Percentiles rank a stretch among this genome's conserved stretches.
These are phyloP conservation scores for Acronicta leporina DNA, from an alignment of 2,888 invertebrate species.

Conservation along the genomic window DNA sequence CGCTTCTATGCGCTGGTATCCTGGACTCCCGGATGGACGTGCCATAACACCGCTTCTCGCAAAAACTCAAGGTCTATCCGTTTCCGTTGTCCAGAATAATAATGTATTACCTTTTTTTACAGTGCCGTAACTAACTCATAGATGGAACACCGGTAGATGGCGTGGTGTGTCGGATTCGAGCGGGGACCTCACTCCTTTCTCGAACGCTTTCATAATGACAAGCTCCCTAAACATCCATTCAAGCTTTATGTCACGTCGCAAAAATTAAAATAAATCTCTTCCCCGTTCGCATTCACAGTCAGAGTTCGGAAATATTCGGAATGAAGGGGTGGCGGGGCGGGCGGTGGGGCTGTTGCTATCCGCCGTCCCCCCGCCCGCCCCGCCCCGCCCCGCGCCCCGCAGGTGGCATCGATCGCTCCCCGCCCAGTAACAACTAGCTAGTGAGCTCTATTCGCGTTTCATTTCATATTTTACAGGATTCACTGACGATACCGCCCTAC, in stretches of 20 bases:
- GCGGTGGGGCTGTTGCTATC: background rate
- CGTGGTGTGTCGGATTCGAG: too few species aligned
- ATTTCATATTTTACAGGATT: constrained; percentile 39
- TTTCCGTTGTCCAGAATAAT: too few species aligned
- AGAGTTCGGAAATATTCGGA: constrained; percentile 30
- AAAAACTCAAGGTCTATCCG: too few species aligned
- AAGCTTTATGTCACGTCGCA: constrained; percentile 51
- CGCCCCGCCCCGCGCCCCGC: constrained; percentile 10
- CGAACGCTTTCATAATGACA: background rate
- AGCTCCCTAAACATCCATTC: constrained; percentile 31
- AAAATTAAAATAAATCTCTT: constrained; percentile 64
- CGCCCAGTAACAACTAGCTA: constrained; percentile 60
- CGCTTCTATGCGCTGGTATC: too few species aligned
- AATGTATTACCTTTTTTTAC: too few species aligned
- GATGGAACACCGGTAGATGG: too few species aligned
- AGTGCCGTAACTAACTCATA: too few species aligned
- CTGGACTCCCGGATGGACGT: too few species aligned
- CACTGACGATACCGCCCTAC: background rate
- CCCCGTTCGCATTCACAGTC: constrained; percentile 34
- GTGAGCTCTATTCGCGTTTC: constrained; percentile 37
- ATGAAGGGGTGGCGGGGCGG: constrained; percentile 9
- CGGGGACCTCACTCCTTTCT: background rate
- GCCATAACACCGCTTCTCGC: too few species aligned
- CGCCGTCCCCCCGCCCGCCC: constrained; percentile 19
- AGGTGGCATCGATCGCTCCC: constrained; percentile 62